Base-by-base conservation (phyloP, 2,797 vertebrate genomes). In the Platalea minor region DNA sequence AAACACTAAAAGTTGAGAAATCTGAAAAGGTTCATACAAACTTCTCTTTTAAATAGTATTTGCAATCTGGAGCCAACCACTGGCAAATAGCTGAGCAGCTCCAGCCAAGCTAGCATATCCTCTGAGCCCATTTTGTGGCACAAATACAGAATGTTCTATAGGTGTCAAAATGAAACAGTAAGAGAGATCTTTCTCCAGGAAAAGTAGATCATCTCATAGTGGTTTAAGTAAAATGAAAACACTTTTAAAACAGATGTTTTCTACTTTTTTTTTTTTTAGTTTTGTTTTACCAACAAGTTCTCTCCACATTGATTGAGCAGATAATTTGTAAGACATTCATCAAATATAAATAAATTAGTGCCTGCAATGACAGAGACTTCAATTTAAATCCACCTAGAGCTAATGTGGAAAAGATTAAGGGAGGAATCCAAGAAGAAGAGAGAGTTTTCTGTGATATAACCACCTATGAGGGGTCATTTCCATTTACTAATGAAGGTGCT, bases 331-430 rank as follows among this genome's bases (percentile, higher is more conserved):
- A 96, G 61, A 87, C 18, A 50, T 82, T 90, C 63, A 82, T 92
- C 54, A 81, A 92, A 84, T 87, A 86, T 6, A 91, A 96, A 92
- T 89, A 94, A 94, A 91, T 87, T 51, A 91, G 39, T 59, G 39
- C 26, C 33, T 20, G 16, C 23, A 70, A 91, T 84, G 39, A 82
- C 43, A 95, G 13, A 72, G 33, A 26, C 54, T 29, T 57, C 50
- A 89, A 74, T 41, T 79, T 65, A 82, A 60, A 88, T 70, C 33
- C 39, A 69, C 35, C 59, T 75, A 56, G 72, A 93, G 72, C 3
- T 56, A 61, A 85, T 72, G 25, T 75, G 56, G 35, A 89, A 85
- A 74, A 68, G 35, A 67, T 9, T 76, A 75, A 80, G 76, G 65
- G 63, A 86, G 25, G 45, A 57, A 60, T 61, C 10, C 53, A 59